These are phyloP conservation scores for Campoletis raptor DNA, from an alignment of 2,888 invertebrate genomes.

Conservation along the genomic window DNA sequence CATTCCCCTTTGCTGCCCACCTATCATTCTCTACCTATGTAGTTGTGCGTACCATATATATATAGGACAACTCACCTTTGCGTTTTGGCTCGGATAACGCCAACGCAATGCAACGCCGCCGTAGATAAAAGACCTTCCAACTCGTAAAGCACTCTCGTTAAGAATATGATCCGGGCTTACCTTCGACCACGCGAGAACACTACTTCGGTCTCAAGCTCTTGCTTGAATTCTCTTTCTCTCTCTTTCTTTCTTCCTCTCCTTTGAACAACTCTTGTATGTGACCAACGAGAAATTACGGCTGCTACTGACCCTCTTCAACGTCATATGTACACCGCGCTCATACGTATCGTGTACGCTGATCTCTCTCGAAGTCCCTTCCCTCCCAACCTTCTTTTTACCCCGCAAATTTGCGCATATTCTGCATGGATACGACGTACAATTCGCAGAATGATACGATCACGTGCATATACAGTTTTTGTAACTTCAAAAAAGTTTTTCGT, in stretches of 20 bases:
- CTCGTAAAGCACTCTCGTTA: conserved; percentile 84
- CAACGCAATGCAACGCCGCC: conserved; percentile 80
- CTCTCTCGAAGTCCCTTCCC: conserved; percentile 38
- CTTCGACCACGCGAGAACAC: conserved; percentile 79
- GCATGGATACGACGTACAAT: conserved; percentile 43
- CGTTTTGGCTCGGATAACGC: conserved; percentile 81
- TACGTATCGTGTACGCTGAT: conserved; percentile 67
- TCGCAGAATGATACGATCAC: conserved; percentile 50
- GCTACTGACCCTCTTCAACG: conserved; percentile 81
- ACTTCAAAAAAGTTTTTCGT: conserved; percentile 20
- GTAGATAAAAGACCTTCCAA: conserved; percentile 82
- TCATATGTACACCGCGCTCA: conserved; percentile 66
- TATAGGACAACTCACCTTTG: conserved; percentile 64
- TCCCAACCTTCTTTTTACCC: conserved; percentile 33
- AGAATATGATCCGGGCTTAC: conserved; percentile 84
- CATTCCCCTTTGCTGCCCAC: conserved; percentile 65
- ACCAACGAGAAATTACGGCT: conserved; percentile 74
- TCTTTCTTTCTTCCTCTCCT: conserved; percentile 34
- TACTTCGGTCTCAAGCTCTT: conserved; percentile 60
- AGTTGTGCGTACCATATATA: not conserved
- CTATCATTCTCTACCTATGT: conserved; percentile 40
- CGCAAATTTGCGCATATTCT: conserved; percentile 51
- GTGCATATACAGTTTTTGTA: conserved; percentile 19
- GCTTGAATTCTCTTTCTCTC: conserved; percentile 37
- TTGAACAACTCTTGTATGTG: conserved; percentile 48